Evolutionary conservation across 2,113 vertebrate genomes (phyloP).

Genomic region (Acrocephalus arundinaceus): DNA sequence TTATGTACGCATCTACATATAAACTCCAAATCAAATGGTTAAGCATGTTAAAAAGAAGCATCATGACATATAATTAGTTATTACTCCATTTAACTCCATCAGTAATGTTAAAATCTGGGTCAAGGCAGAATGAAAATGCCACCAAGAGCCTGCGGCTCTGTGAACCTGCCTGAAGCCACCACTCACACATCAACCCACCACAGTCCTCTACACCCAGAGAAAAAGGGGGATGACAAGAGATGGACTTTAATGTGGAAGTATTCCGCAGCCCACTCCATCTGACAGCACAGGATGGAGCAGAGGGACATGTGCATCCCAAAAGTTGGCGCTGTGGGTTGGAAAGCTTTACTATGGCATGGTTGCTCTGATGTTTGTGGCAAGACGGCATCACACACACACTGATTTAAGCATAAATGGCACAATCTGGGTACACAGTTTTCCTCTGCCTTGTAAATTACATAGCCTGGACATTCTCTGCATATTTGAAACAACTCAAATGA

Average conservation of each 20-base stretch:
- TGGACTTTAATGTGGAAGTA: neutral
- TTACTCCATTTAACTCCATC: neutral
- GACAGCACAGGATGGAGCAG: neutral
- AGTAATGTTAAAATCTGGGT: slow-evolving; percentile 5
- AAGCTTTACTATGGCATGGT: neutral
- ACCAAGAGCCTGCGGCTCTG: neutral
- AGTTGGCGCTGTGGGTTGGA: fast-evolving
- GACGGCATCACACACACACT: neutral
- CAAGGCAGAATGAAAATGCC: slow-evolving; percentile 7
- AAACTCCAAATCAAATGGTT: neutral
- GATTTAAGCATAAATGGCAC: neutral
- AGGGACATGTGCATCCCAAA: fast-evolving
- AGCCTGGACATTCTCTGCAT: neutral
- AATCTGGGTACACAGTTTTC: neutral
- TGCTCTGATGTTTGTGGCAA: neutral
- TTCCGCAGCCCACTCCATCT: neutral
- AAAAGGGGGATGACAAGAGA: neutral
- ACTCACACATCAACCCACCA: neutral
- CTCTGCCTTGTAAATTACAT: neutral
- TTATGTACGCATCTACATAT: neutral
- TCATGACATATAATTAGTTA: slow-evolving; percentile 11
- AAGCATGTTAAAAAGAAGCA: neutral
- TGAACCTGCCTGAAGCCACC: neutral
- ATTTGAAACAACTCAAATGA: neutral
- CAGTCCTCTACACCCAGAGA: neutral